These are phyloP conservation scores for Lytechinus pictus DNA, from an alignment of 35 echinoderm and acorn worm species.

Conservation along the genomic window DNA sequence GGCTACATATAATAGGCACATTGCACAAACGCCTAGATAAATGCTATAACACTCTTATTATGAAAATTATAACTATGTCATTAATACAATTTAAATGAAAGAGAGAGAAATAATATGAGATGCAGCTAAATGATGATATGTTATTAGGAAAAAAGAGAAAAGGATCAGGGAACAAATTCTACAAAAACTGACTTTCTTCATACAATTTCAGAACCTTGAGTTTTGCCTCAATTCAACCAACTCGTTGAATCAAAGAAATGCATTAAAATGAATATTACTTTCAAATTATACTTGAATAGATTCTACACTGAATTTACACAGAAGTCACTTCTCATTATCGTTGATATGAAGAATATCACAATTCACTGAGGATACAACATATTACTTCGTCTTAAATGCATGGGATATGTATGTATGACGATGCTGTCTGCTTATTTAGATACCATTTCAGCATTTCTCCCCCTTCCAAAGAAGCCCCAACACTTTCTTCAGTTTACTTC, in stretches of 20 bases:
- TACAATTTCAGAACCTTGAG: not conserved
- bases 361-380: not conserved
- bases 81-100: no score
- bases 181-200: not conserved
- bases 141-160: no score
- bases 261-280: not conserved
- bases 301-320: not conserved
- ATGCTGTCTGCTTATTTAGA: slow-evolving; percentile 2
- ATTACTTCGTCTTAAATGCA: not conserved
- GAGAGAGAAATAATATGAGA: no score
- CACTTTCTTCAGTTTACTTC: not conserved
- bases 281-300: not conserved
- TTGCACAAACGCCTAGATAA: no score
- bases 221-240: not conserved
- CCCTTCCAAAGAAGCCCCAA: not conserved
- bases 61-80: no score
- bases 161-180: no score
- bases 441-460: not conserved
- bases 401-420: not conserved
- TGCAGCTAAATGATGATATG: no score
- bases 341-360: not conserved
- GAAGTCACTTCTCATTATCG: not conserved
- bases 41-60: no score
- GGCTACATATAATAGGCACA: no score
- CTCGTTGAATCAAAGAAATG: no score